Conservation (phyloP, 2,888 invertebrate genomes). For the Hydropsyche betteni region DNA sequence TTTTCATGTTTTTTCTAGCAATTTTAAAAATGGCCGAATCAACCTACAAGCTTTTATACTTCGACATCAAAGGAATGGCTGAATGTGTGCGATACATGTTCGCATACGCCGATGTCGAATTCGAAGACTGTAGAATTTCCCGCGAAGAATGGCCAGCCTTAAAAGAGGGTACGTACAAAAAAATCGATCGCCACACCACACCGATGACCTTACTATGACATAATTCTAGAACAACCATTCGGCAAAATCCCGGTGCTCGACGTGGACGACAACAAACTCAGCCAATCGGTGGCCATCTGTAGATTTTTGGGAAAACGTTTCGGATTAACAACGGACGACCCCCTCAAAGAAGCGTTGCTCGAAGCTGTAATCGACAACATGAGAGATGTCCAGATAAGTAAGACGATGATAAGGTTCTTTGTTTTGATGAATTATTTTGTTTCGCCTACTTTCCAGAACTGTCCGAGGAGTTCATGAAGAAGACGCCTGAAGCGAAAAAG, state of each 20-base stretch:
- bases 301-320: constrained; percentile 64
- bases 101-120: constrained; percentile 54
- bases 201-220: not conserved
- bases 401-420: constrained; percentile 52
- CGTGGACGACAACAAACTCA: constrained; percentile 59
- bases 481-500: constrained; percentile 48
- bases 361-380: constrained; percentile 62
- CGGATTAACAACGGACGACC: constrained; percentile 61
- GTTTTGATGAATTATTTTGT: not conserved
- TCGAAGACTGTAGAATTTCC: constrained; percentile 53
- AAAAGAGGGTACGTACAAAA: constrained; percentile 51
- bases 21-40: constrained; percentile 34
- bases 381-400: constrained; percentile 64
- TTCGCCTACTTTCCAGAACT: constrained; percentile 31
- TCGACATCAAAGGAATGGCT: constrained; percentile 54
- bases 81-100: constrained; percentile 55
- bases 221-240: constrained; percentile 58
- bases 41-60: constrained; percentile 54
- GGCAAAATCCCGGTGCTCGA: constrained; percentile 61
- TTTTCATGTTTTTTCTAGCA: not conserved
- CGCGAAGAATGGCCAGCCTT: constrained; percentile 51
- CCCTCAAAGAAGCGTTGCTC: constrained; percentile 62
- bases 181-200: not conserved
- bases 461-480: constrained; percentile 35
- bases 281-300: constrained; percentile 63